phyloP scores from a whole-genome alignment of 2,888 invertebrate species.

The Orthosia cruda region DNA sequence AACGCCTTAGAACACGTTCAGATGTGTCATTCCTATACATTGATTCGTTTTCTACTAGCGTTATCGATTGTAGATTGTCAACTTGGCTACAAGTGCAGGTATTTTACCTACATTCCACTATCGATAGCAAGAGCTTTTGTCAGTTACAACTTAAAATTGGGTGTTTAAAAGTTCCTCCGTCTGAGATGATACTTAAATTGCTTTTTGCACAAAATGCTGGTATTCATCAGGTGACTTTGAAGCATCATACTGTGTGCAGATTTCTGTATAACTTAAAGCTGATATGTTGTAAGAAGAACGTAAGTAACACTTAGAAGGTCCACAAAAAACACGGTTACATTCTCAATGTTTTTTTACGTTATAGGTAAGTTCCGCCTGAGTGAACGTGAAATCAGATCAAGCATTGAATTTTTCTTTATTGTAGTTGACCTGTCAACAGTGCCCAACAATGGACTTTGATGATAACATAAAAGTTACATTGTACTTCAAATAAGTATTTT shows the following conservation, averaged over 20 bases:
- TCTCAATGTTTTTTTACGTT: background rate
- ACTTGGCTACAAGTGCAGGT: too few species aligned
- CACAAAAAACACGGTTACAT: background rate
- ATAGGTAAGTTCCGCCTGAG: conserved; percentile 3
- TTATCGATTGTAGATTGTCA: too few species aligned
- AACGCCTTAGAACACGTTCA: too few species aligned
- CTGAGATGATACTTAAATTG: background rate
- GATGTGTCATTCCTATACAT: too few species aligned
- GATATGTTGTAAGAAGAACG: background rate
- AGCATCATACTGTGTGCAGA: too few species aligned
- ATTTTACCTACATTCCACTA: background rate
- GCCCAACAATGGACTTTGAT: conserved; percentile 42
- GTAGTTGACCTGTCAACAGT: conserved; percentile 23
- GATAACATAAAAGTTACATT: conserved; percentile 28
- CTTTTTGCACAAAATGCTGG: background rate
- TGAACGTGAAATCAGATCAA: conserved; percentile 19
- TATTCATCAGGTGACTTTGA: background rate
- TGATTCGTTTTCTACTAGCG: too few species aligned
- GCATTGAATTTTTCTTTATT: conserved; percentile 34
- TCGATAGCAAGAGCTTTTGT: background rate
- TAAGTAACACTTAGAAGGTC: background rate
- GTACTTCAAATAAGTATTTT: conserved; percentile 10
- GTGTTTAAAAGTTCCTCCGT: background rate
- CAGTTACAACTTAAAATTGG: background rate
- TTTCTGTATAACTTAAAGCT: background rate